Evolutionary conservation across 2,888 invertebrate species (phyloP), one percentile per base, ranked within the genome.

Genomic region (Vanessa cardui): DNA sequence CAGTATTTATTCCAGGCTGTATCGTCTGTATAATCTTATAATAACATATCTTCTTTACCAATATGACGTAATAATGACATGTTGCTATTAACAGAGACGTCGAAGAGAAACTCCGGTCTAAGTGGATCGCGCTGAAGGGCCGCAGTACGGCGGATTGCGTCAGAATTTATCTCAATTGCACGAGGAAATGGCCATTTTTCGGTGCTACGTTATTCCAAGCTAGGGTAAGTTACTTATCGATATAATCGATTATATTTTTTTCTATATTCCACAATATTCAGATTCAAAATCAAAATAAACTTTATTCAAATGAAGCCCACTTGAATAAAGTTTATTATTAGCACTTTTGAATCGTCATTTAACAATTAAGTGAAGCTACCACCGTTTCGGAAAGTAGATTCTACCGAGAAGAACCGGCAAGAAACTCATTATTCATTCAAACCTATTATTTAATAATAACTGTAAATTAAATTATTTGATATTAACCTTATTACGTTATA

Each of bases 181-280:
- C 98, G 12, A 94, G 98, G 77, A 98, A 98, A 83, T 99, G 99
- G 99, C 97, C 98, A 9, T 98, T 96, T 91, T 99, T 98, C 83
- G 98, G 98, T 60, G 97, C 98, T 69, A 96, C 97, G 26, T 92
- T 99, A 21, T 99, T 98, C 90, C 97, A 97, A 89, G 97, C 97
- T 39, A 96, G 96, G 93, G 97, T 97, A 83, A 87, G 87, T 74
- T 18, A 12, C 2, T 18, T 6, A 31, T 26, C 6, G 8, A 20
- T 50, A 20, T 18, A 1, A 3, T 20, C 6, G n/a, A n/a, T 18
- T 8, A 6, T n/a, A 8, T 18, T 47, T 2, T 9, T 33, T 9
- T 8, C 9, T 33, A 8, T 33, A 33, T 33, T 8, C n/a, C 46
- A n/a, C 0, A 9, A 46, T 1, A n/a, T 46, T 46, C 16, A 15